A percentile compares a stretch with the other conserved stretches of the same genome.
Conservation (phyloP, 1,140 invertebrate genomes). For the Sarcophaga bullata region DNA sequence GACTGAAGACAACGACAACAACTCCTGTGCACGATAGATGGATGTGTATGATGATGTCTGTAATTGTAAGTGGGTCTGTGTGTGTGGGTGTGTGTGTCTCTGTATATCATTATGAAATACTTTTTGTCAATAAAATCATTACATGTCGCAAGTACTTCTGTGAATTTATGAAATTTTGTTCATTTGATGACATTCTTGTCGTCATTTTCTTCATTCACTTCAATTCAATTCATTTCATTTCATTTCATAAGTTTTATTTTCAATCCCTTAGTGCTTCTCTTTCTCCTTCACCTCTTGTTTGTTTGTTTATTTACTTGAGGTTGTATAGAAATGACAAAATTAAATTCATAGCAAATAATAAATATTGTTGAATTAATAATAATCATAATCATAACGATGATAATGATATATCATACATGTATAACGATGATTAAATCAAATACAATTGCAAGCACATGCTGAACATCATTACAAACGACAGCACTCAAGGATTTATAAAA, state of each 20-base stretch:
- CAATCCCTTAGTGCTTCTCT: too few relatives aligned
- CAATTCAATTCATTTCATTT: not conserved
- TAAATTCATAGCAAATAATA: slow-evolving; percentile 59
- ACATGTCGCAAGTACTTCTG: slow-evolving; percentile 21
- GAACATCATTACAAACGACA: not conserved
- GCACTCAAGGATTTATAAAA: slow-evolving; percentile 10
- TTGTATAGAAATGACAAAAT: slow-evolving; percentile 55
- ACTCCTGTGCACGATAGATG: too few relatives aligned
- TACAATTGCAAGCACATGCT: not conserved
- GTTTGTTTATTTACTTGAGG: not conserved
- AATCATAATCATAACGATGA: slow-evolving; percentile 14
- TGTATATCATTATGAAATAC: slow-evolving; percentile 23
- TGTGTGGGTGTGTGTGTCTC: not conserved
- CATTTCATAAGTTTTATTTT: slow-evolving; percentile 11
- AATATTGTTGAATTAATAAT: slow-evolving; percentile 49
- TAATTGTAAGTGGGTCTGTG: not conserved
- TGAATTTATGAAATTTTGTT: slow-evolving; percentile 37
- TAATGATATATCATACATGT: too few relatives aligned
- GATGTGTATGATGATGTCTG: too few relatives aligned
- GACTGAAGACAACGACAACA: not conserved
- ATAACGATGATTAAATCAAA: too few relatives aligned
- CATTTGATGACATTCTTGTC: slow-evolving; percentile 20
- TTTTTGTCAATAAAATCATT: slow-evolving; percentile 40
- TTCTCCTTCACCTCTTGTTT: not conserved
- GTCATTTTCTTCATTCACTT: too few relatives aligned